Evolutionary conservation across 2,113 vertebrate species (phyloP).

Genomic region (Anthoscopus minutus): DNA sequence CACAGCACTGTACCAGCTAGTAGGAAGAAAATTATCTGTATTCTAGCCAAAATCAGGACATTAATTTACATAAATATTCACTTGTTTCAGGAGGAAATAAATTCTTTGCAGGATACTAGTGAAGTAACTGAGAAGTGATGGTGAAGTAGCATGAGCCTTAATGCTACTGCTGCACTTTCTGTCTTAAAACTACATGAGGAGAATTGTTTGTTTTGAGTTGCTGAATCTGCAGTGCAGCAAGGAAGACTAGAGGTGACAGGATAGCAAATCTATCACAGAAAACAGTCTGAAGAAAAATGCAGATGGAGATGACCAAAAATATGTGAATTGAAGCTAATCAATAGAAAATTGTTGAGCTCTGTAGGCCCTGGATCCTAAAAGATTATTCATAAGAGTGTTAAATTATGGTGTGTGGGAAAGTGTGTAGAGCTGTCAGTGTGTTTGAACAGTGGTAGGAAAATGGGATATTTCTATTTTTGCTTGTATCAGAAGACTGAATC

Average conservation of each 20-base stretch:
- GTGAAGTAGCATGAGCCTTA: not conserved
- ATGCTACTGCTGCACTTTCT: conserved; percentile 13
- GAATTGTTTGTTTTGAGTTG: conserved; percentile 27
- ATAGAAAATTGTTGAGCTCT: not conserved
- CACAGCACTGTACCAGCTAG: not conserved
- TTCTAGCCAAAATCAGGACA: not conserved
- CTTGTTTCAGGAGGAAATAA: not conserved
- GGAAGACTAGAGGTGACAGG: conserved; percentile 4
- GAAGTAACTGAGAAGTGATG: not conserved
- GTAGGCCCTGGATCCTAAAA: not conserved
- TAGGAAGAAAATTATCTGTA: not conserved
- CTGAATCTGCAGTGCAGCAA: conserved; percentile 54
- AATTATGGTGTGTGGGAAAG: not conserved
- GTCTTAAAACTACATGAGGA: conserved; percentile 34
- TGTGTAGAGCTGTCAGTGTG: not conserved
- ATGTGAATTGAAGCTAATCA: not conserved
- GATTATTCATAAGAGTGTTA: not conserved
- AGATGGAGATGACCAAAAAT: not conserved
- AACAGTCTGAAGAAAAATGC: not conserved
- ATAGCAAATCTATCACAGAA: not conserved
- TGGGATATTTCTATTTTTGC: not conserved
- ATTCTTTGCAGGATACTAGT: not conserved
- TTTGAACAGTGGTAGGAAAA: not conserved
- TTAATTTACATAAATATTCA: not conserved
- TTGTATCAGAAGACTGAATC: not conserved